phyloP scores from a whole-genome alignment of 2,888 invertebrate species.

The Drosophila tripunctata region DNA sequence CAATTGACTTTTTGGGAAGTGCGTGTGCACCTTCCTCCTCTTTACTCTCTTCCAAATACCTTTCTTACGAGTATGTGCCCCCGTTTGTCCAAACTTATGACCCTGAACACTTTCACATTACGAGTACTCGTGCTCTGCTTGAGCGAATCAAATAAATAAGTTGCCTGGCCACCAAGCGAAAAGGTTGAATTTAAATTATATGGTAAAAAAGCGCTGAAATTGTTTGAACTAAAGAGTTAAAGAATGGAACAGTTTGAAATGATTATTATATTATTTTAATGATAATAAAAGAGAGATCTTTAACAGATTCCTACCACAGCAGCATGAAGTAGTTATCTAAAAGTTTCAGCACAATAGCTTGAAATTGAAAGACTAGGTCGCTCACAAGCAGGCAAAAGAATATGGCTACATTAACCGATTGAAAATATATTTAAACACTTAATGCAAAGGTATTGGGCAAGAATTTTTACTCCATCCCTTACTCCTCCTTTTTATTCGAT shows the following conservation, averaged over 20 bases:
- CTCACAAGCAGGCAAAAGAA: too few relatives aligned
- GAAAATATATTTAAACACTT: slow-evolving; percentile 75
- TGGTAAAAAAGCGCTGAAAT: background rate
- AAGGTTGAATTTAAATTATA: slow-evolving; percentile 9
- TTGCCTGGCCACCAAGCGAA: slow-evolving; percentile 3
- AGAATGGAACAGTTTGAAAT: background rate
- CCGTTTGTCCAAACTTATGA: slow-evolving; percentile 37
- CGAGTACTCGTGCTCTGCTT: background rate
- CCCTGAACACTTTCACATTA: slow-evolving; percentile 33
- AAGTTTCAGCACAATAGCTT: too few relatives aligned
- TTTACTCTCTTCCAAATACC: slow-evolving; percentile 11
- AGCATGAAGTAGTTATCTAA: too few relatives aligned
- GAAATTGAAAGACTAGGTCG: too few relatives aligned
- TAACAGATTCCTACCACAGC: slow-evolving; percentile 23
- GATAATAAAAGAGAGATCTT: too few relatives aligned
- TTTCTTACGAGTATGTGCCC: slow-evolving; percentile 6
- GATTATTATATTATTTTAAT: background rate
- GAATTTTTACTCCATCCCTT: background rate
- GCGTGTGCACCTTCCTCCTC: too few relatives aligned
- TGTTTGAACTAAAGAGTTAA: background rate
- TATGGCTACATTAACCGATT: too few relatives aligned
- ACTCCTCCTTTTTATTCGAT: background rate
- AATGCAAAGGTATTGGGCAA: too few relatives aligned
- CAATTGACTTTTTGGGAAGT: slow-evolving; percentile 66
- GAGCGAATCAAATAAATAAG: slow-evolving; percentile 23